Conservation (phyloP, 2,888 invertebrate genomes). For the Cataglyphis livida region DNA sequence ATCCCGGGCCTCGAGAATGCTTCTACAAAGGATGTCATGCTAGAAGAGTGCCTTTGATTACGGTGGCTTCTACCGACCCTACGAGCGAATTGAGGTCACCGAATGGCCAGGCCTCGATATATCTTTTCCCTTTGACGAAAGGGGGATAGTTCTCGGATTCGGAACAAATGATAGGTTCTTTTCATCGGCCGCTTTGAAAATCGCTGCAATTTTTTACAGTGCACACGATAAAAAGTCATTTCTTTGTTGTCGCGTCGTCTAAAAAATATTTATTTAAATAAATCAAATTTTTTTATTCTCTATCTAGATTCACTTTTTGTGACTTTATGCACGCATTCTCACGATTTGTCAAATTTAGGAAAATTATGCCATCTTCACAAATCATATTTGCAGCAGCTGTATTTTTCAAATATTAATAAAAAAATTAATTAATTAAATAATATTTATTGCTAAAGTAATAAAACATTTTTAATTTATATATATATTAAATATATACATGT, state of each 20-base stretch:
- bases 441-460: neutral
- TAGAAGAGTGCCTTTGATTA: slow-evolving; percentile 50
- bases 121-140: slow-evolving; percentile 34
- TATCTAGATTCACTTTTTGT: neutral
- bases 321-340: neutral
- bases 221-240: slow-evolving; percentile 27
- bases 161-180: slow-evolving; percentile 12
- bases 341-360: neutral
- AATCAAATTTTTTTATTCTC: neutral
- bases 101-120: slow-evolving; percentile 35
- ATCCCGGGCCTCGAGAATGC: slow-evolving; percentile 8
- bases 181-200: slow-evolving; percentile 9
- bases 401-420: neutral
- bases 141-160: neutral
- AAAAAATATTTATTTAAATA: slow-evolving; percentile 26
- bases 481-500: neutral
- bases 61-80: neutral
- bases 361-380: neutral
- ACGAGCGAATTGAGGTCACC: slow-evolving; percentile 38
- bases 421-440: neutral
- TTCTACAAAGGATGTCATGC: slow-evolving; percentile 47
- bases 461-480: neutral
- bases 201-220: slow-evolving; percentile 26
- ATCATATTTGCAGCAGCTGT: neutral
- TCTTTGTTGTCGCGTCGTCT: neutral